phyloP scores from a whole-genome alignment of 2,113 vertebrate genomes.

The Calcarius ornatus region DNA sequence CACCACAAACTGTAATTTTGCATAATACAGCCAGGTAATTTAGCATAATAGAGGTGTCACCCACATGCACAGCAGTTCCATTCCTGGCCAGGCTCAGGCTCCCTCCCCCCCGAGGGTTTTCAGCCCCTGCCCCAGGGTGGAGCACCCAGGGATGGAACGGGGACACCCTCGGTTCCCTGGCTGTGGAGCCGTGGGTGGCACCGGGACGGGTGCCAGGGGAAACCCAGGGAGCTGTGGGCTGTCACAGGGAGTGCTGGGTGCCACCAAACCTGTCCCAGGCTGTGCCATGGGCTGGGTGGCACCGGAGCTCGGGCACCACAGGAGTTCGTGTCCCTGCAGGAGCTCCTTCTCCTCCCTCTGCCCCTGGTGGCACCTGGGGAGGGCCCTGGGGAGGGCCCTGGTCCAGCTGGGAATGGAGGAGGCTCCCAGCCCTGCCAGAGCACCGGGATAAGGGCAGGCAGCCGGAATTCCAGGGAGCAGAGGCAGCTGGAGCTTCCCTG shows the following conservation, averaged over 20 bases:
- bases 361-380: neutral
- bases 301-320: fast-evolving
- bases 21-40: neutral
- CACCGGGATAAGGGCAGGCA: neutral
- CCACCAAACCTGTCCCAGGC: fast-evolving
- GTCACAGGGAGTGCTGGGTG: neutral
- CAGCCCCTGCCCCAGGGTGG: neutral
- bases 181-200: fast-evolving
- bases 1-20: neutral
- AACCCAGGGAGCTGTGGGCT: neutral
- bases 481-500: neutral
- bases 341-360: neutral
- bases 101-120: neutral
- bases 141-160: fast-evolving
- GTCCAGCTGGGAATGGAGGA: neutral
- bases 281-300: neutral
- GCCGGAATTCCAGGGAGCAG: neutral
- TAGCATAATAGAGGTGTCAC: neutral
- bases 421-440: neutral
- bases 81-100: neutral
- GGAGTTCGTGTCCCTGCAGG: neutral
- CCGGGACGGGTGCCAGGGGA: neutral
- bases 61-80: neutral
- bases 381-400: fast-evolving
- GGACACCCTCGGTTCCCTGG: neutral